Evolutionary conservation across 30 jellyfish, hydroid and myxozoan genomes (phyloP), one percentile per base, ranked within the genome.

Genomic region (Aurelia coerulea): DNA sequence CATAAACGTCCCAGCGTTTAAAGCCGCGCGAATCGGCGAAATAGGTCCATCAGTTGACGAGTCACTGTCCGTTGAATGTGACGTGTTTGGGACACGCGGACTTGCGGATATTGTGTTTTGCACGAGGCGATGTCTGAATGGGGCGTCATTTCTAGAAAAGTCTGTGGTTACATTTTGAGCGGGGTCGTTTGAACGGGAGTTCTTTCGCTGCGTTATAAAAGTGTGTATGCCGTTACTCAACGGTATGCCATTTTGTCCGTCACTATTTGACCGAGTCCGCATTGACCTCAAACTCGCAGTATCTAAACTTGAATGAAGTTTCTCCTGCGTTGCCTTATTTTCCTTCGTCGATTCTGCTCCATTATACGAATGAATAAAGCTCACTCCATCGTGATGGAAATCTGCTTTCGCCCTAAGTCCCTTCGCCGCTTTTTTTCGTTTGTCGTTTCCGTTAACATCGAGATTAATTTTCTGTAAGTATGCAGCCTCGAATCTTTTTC

Each of bases 401-500:
- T 63, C 83, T 16, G 71, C 35, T 3, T 49, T 46, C 32, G 18
- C 17, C 13, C 18, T 60, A 37, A 16, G 14, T 34, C 63, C 74
- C 39, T 74, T 64, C 31, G 65, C 60, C 46, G 56, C 37, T 4
- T 51, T 73, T 19, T 29, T 63, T 5, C 12, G 63, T 2, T 33
- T 4, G 51, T 74, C 85, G 16, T 32, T 68, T 33, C 34, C 77
- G 42, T 56, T 87, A 64, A 31, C 19, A 14, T 76, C 85, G 6
- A 72, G 84, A 60, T 86, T 78, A 9, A 76, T 86, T 56, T 78
- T 64, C 62, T 67, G 80, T 54, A 79, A 52, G 56, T 88, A 79
- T 31, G 96, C 87, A 16, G 73, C 42, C 46, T 79, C 96, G 42
- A 80, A 73, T 18, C 96, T 65, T 58, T 88, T 97, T 23, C 97